Base-by-base conservation (phyloP, 2,797 vertebrate genomes). In the Carcharodon carcharias region DNA sequence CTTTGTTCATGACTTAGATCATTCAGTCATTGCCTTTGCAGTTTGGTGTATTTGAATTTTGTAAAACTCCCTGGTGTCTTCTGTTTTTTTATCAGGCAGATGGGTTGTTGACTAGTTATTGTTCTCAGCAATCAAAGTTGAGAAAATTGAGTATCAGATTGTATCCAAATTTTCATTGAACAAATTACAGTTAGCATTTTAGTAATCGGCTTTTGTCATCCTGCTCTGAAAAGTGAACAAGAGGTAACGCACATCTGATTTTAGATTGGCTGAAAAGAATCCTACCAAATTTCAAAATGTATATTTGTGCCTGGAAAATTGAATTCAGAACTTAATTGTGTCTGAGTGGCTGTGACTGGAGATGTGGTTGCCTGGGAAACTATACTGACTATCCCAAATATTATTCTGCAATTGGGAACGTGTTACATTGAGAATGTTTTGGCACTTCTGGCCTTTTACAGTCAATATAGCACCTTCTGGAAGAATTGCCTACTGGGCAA, bases 321-420 rank as follows among this genome's bases (percentile, higher is more conserved):
- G 23, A 69, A 54, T 95, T 95, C 65, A 95, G 93, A 69, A 95
- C 8, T 28, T 50, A 95, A 93, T 67, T 94, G 40, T 69, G 65
- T 45, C 63, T 71, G 11, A 69, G 9, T 50, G 21, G n/a, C 3
- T 65, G 63, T 67, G 61, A 28, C 7, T 45, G 40, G 40, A 95
- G 50, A 45, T 31, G 21, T 54, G 63, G 93, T 95, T 69, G 93
- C 65, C 93, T 69, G n/a, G 88, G 65, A 95, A 69, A 50, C 40
- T 40, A 50, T 50, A 45, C 23, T 95, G 40, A 28, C 14, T 92
- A 63, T 69, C 26, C 93, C 61, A 71, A 95, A 95, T 95, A 95
- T 50, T 95, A 69, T 45, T 69, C 93, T 67, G 21, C 65, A 50
- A 95, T 69, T 95, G 63, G 61, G 93, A 95, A 71, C 14, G 9